A percentile compares a stretch with the other conserved stretches of the same genome.
These are phyloP conservation scores for Cydia fagiglandana DNA, from an alignment of 1,140 invertebrate species.

Conservation along the genomic window DNA sequence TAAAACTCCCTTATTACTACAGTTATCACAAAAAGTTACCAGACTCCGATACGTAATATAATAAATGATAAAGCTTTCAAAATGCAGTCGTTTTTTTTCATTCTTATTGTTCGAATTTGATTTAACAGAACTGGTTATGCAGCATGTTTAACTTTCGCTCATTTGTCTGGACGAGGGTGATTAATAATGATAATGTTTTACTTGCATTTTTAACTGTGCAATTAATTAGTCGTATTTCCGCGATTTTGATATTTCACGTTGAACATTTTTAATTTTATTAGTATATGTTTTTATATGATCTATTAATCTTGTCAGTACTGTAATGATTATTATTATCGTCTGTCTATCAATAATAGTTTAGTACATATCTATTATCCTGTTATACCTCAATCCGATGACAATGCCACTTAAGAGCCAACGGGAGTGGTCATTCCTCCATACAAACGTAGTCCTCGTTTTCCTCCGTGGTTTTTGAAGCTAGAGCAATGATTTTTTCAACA, in stretches of 20 bases:
- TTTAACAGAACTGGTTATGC: slow-evolving; percentile 27
- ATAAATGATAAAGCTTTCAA: slow-evolving; percentile 7
- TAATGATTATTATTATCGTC: too few relatives aligned
- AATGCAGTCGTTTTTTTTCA: slow-evolving; percentile 12
- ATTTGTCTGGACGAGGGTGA: slow-evolving; percentile 30
- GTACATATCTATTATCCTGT: too few relatives aligned
- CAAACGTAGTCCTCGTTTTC: too few relatives aligned
- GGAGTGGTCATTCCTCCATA: too few relatives aligned
- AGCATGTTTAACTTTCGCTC: slow-evolving; percentile 28
- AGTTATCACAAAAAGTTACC: not conserved
- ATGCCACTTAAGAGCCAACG: too few relatives aligned
- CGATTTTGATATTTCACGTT: not conserved
- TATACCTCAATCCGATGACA: too few relatives aligned
- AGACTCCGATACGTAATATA: slow-evolving; percentile 9
- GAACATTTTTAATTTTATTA: not conserved
- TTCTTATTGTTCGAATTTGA: slow-evolving; percentile 29
- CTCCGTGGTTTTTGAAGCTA: too few relatives aligned
- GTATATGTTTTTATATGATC: too few relatives aligned
- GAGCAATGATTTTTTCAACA: too few relatives aligned
- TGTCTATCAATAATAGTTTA: too few relatives aligned
- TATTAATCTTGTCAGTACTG: too few relatives aligned
- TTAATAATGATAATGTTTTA: slow-evolving; percentile 25
- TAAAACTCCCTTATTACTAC: not conserved
- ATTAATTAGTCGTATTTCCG: not conserved
- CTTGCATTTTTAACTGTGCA: slow-evolving; percentile 23